Evolutionary conservation across 2,797 vertebrate species (phyloP).

Genomic region (Enteromius unitaeniatus): DNA sequence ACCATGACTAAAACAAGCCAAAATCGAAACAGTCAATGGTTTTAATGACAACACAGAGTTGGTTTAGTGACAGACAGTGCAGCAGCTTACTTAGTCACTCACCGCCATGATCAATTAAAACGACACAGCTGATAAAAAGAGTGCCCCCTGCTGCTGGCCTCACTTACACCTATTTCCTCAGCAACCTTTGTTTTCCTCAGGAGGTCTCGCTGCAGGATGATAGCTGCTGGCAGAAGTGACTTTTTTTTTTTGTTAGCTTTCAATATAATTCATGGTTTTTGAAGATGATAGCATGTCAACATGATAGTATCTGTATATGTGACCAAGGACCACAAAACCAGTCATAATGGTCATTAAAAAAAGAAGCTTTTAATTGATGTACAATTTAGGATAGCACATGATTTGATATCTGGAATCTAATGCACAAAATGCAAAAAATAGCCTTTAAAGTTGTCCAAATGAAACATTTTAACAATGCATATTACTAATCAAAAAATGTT

Average conservation of each 20-base stretch:
- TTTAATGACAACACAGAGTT: background rate
- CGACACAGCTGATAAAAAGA: background rate
- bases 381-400: too few species aligned
- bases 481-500: too few species aligned
- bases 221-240: background rate
- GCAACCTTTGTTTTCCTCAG: conserved; percentile 20
- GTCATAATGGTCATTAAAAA: too few species aligned
- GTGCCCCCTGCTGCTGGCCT: background rate
- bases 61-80: background rate
- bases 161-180: background rate
- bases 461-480: too few species aligned
- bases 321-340: too few species aligned
- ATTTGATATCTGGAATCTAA: too few species aligned
- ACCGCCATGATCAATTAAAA: background rate
- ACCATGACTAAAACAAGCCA: background rate
- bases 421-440: too few species aligned
- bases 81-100: background rate
- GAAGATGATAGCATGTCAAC: too few species aligned
- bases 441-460: too few species aligned
- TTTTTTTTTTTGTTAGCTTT: background rate
- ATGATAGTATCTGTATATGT: too few species aligned
- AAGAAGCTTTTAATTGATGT: too few species aligned
- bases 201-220: background rate
- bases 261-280: background rate
- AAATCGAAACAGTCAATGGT: background rate